phyloP scores from a whole-genome alignment of 1,140 invertebrate genomes.

The Drosophila tsacasi region DNA sequence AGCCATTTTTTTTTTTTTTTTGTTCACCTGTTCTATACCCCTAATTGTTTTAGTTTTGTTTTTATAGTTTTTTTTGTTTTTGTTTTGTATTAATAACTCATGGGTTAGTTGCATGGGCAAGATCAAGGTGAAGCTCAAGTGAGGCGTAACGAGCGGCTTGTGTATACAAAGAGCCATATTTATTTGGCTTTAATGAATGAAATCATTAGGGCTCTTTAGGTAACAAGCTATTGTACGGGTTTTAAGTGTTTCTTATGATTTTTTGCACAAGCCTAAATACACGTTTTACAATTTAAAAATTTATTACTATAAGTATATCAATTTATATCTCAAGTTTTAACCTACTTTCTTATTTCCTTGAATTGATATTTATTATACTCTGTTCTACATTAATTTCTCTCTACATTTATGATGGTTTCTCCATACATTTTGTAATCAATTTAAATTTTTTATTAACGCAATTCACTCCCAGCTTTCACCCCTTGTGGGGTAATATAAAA shows the following conservation, averaged over 20 bases:
- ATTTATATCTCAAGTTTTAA: not conserved
- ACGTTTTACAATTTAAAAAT: not conserved
- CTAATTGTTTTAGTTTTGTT: conserved; percentile 49
- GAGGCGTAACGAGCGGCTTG: conserved; percentile 56
- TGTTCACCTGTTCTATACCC: conserved; percentile 46
- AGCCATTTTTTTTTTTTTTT: conserved; percentile 27
- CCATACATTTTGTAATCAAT: not conserved
- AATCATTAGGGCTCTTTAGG: conserved; percentile 24
- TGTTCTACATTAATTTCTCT: not conserved
- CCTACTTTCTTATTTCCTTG: not conserved
- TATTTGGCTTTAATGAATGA: conserved; percentile 44
- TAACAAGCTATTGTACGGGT: not conserved
- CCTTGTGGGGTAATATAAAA: conserved; percentile 10
- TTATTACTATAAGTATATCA: not conserved
- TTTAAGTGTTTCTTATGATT: not conserved
- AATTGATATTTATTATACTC: not conserved
- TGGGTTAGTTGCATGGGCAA: conserved; percentile 41
- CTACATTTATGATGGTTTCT: not conserved
- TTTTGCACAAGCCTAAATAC: not conserved
- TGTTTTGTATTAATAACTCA: conserved; percentile 25
- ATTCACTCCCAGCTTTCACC: conserved; percentile 2
- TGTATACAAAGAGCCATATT: conserved; percentile 31
- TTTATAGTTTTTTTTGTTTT: conserved; percentile 24
- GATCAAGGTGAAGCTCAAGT: conserved; percentile 71
- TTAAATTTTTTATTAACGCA: not conserved